Conservation (phyloP, 2,888 invertebrate species). For the Spisula solida region DNA sequence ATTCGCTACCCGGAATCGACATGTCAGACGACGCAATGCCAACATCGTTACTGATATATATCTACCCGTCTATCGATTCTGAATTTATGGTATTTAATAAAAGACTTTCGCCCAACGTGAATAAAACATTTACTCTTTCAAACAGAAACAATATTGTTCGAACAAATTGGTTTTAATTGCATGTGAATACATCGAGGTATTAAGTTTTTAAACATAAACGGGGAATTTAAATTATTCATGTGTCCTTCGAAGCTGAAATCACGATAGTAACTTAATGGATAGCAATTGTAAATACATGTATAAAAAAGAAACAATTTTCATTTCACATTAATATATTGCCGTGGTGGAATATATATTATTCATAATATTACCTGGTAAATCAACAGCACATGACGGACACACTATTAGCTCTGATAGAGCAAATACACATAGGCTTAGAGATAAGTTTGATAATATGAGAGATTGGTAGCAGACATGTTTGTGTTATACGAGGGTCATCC, state of each 20-base stretch:
- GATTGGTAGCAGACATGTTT: too few species aligned
- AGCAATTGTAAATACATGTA: too few species aligned
- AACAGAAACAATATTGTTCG: neutral
- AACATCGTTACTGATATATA: neutral
- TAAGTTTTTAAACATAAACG: neutral
- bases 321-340: too few species aligned
- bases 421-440: too few species aligned
- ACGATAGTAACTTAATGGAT: too few species aligned
- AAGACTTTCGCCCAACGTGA: neutral
- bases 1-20: slow-evolving; percentile 3
- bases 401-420: too few species aligned
- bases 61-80: neutral
- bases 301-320: too few species aligned
- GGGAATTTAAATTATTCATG: neutral
- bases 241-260: neutral
- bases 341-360: too few species aligned
- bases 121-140: neutral
- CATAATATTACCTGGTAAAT: too few species aligned
- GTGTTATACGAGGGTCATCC: too few species aligned
- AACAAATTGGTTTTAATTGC: neutral
- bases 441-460: too few species aligned
- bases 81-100: neutral
- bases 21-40: neutral
- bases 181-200: neutral
- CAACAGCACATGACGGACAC: too few species aligned